phyloP scores from a whole-genome alignment of 2,797 vertebrate species.

The Lindbergichthys nudifrons region DNA sequence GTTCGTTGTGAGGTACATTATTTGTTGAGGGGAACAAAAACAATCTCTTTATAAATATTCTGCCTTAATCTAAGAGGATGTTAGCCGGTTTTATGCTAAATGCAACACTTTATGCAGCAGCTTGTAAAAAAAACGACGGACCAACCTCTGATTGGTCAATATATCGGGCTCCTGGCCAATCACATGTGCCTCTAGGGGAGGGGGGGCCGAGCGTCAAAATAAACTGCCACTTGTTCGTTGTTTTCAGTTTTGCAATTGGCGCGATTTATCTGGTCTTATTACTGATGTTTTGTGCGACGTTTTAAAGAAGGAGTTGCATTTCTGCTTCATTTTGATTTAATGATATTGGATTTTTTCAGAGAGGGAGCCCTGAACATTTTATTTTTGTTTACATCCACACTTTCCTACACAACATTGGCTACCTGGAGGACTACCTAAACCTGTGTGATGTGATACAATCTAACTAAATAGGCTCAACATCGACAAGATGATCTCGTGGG shows the following conservation, averaged over 20 bases:
- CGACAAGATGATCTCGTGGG: conserved; percentile 77
- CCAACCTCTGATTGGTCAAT: conserved; percentile 71
- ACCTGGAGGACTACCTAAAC: conserved; percentile 2
- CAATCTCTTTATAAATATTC: neutral
- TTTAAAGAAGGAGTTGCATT: neutral
- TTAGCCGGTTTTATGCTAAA: neutral
- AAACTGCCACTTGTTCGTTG: conserved; percentile 62
- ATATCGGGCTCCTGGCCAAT: conserved; percentile 67
- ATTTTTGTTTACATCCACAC: neutral
- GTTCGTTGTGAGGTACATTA: neutral
- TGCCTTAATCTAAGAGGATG: neutral
- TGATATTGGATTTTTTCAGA: conserved; percentile 12
- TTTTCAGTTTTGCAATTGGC: conserved; percentile 52
- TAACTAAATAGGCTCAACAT: conserved; percentile 36
- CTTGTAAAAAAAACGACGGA: conserved; percentile 54
- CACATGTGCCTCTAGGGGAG: conserved; percentile 63
- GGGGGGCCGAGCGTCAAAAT: conserved; percentile 68
- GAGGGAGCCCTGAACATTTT: no score
- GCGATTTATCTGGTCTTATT: conserved; percentile 36
- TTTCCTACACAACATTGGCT: neutral
- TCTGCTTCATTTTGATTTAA: conserved; percentile 8
- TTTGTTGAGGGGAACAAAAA: neutral
- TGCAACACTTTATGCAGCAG: conserved; percentile 1
- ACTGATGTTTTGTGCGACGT: neutral
- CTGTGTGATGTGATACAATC: conserved; percentile 54